A percentile compares a stretch with the other conserved stretches of the same genome.
Conservation (phyloP, 2,797 vertebrate genomes). For the Podarcis siculus region DNA sequence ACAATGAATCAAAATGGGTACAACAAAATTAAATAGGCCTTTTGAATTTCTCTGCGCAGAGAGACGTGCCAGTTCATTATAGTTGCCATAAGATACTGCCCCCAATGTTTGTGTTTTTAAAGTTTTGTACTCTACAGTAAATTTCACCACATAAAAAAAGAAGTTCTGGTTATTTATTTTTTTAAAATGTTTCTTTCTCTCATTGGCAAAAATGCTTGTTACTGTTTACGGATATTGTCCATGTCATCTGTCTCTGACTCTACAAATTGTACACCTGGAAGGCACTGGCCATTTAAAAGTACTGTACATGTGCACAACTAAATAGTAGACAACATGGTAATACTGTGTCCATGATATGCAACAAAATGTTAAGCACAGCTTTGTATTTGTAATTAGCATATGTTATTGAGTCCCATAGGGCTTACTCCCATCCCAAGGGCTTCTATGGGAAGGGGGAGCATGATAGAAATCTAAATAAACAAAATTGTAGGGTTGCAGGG, state of each 20-base stretch:
- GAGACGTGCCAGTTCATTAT: neutral
- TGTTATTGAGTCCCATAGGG: neutral
- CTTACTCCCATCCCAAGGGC: neutral
- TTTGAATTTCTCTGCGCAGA: neutral
- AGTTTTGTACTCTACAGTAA: neutral
- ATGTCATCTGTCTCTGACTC: conserved; percentile 20
- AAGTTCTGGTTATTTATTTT: neutral
- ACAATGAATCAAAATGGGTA: conserved; percentile 9
- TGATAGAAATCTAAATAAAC: too few species aligned
- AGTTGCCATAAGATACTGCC: neutral
- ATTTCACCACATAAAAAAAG: neutral
- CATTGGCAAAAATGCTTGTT: conserved; percentile 7
- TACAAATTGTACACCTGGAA: conserved; percentile 39
- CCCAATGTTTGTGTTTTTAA: neutral
- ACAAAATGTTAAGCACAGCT: neutral
- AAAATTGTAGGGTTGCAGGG: neutral
- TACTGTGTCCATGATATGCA: neutral
- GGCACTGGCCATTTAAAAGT: conserved; percentile 34
- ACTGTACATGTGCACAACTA: conserved; percentile 21
- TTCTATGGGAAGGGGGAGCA: too few species aligned
- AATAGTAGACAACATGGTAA: conserved; percentile 12
- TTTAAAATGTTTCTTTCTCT: neutral
- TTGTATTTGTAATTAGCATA: neutral
- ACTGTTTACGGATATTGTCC: neutral
- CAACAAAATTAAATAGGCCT: neutral